Evolutionary conservation across 2,888 invertebrate genomes (phyloP), one percentile per base, ranked within the genome.

Genomic region (Drosophila atripex): DNA sequence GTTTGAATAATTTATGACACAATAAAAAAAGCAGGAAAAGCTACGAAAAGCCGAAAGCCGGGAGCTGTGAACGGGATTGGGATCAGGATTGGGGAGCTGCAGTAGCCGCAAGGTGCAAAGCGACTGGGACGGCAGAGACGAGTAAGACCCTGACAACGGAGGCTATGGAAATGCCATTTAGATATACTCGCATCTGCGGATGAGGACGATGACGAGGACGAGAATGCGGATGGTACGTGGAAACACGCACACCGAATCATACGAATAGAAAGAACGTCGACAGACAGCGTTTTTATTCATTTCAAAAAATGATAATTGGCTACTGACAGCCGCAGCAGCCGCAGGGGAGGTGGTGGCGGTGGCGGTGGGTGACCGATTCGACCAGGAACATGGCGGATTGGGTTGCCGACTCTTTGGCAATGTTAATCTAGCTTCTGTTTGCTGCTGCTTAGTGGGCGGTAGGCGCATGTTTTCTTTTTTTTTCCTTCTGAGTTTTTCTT

Each of bases 1-100:
- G 80, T 85, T 86, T 90, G 89, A 90, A 90, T 90, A 89, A 90
- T 89, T 90, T 89, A 90, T 90, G 86, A 84, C 78, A 80, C 80
- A 88, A 86, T 80, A 88, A 77, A 68, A 68, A 80, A 63, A 57
- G 45, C 59, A 61, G 39, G 39, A 41, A 45, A 51, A 71, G 43
- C 66, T 43, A 38, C 47, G 46, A 49, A 52, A 43, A 69, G 30
- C 39, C 53, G 39, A 38, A 35, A 41, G 39, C 39, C 18, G 39
- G 18, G 18, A 41, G 39, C 52, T 51, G 58, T 59, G 61, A 60
- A 73, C 16, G 32, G 43, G 71, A 58, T 58, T 68, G 56, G 64
- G 57, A 49, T 61, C 47, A 46, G 51, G 64, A 39, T 38, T 35
- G 16, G 32, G 43, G 21, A 23, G 72, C 53, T 88, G 88, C 88